Percentiles rank a stretch among this genome's conserved stretches.
Evolutionary conservation across 2,113 vertebrate genomes (phyloP).

Genomic region (Calcarius ornatus): DNA sequence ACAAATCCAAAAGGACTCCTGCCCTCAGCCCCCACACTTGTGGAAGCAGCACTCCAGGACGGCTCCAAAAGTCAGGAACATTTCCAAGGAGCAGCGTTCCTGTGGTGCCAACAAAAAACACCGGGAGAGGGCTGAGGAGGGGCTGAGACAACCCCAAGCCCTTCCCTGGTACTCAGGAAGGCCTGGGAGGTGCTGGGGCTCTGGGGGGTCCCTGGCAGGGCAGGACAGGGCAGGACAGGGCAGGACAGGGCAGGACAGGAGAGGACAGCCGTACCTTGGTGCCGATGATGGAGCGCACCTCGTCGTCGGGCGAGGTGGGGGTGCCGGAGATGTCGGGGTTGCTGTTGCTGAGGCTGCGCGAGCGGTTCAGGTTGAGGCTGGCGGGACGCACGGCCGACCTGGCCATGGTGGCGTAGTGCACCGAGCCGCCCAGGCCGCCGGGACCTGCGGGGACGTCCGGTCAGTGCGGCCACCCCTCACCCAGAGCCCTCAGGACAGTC

Average conservation of each 20-base stretch:
- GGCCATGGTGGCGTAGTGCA: constrained; percentile 98
- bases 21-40: neutral
- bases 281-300: constrained; percentile 95
- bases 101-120: neutral
- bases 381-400: constrained; percentile 91
- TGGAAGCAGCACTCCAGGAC: neutral
- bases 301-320: constrained; percentile 93
- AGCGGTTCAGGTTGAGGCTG: constrained; percentile 94
- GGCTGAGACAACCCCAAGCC: neutral
- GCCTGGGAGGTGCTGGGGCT: neutral
- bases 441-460: constrained; percentile 76
- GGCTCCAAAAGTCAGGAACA: neutral
- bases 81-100: neutral
- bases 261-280: constrained; percentile 83
- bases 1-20: neutral
- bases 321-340: constrained; percentile 98
- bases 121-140: neutral
- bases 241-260: neutral
- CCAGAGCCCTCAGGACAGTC: neutral
- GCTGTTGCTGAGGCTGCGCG: constrained; percentile 97
- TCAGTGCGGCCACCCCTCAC: neutral
- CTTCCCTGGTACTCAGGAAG: neutral
- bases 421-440: constrained; percentile 89
- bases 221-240: neutral
- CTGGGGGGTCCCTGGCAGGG: neutral